Evolutionary conservation across 2,113 vertebrate genomes (phyloP).

Genomic region (Martes martes): DNA sequence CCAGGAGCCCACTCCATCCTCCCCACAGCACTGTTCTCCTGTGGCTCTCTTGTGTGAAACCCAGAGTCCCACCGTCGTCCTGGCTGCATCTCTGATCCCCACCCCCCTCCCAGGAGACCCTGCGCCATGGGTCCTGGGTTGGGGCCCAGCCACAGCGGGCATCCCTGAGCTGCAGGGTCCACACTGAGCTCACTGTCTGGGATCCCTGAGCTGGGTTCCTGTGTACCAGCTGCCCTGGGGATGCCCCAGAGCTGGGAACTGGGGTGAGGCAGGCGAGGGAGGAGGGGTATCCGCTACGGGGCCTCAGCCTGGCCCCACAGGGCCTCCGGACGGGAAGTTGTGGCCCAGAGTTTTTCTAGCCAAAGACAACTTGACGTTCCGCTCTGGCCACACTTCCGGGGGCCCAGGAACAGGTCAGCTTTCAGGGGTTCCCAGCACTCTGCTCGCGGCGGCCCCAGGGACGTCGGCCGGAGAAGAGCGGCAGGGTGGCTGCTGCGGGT

Average conservation of each 20-base stretch:
- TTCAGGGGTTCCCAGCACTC: too few species aligned
- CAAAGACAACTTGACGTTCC: not conserved
- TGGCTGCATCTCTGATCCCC: not conserved
- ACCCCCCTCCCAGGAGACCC: not conserved
- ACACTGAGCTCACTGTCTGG: not conserved
- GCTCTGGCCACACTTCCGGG: not conserved
- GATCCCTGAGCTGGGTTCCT: not conserved
- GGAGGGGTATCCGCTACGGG: fast-evolving
- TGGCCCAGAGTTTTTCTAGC: fast-evolving
- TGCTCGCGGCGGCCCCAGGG: not conserved
- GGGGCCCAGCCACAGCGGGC: not conserved
- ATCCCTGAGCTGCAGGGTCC: not conserved
- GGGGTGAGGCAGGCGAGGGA: not conserved
- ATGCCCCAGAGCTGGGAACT: not conserved
- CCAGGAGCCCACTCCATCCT: not conserved
- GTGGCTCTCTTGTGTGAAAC: not conserved
- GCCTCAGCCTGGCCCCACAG: fast-evolving
- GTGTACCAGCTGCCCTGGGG: too few species aligned
- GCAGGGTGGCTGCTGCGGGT: too few species aligned
- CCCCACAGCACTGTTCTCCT: not conserved
- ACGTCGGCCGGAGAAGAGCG: fast-evolving
- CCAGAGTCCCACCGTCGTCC: not conserved
- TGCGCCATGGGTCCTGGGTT: fast-evolving
- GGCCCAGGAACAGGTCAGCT: not conserved
- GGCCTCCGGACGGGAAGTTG: not conserved